Conservation (phyloP, 1,140 invertebrate genomes). For the Aphidius gifuensis region DNA sequence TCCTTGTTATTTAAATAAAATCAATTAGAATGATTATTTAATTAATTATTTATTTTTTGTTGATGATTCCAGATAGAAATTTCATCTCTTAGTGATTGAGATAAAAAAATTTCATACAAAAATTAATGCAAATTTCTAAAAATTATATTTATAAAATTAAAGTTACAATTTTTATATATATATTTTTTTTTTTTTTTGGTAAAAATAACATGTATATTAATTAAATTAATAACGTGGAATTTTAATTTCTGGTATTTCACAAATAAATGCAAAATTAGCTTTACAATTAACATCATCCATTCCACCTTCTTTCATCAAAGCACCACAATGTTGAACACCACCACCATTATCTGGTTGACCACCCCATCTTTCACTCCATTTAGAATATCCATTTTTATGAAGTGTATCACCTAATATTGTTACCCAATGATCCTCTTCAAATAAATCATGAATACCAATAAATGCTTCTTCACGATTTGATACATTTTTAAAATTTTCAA, state of each 20-base stretch:
- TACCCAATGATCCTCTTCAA: conserved; percentile 46
- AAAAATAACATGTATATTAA: background rate
- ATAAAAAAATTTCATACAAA: too few species aligned
- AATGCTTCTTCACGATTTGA: conserved; percentile 36
- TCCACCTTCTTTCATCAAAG: conserved; percentile 42
- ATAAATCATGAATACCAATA: conserved; percentile 50
- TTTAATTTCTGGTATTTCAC: conserved; percentile 39
- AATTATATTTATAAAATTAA: too few species aligned
- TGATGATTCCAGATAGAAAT: too few species aligned
- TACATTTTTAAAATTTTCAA: conserved; percentile 37
- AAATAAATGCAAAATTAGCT: conserved; percentile 43
- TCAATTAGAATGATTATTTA: too few species aligned
- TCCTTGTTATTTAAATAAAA: too few species aligned
- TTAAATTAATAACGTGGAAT: conserved; percentile 14
- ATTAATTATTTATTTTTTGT: too few species aligned
- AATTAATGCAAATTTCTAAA: too few species aligned
- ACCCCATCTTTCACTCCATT: conserved; percentile 46
- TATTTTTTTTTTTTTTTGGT: too few species aligned
- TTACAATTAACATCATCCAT: conserved; percentile 48
- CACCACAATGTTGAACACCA: conserved; percentile 48
- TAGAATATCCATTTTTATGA: conserved; percentile 45
- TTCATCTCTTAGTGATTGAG: too few species aligned
- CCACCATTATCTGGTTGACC: conserved; percentile 49
- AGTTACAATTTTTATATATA: too few species aligned
- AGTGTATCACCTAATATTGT: conserved; percentile 49